Conservation (phyloP, 2,888 invertebrate genomes). For the Campaea margaritaria region DNA sequence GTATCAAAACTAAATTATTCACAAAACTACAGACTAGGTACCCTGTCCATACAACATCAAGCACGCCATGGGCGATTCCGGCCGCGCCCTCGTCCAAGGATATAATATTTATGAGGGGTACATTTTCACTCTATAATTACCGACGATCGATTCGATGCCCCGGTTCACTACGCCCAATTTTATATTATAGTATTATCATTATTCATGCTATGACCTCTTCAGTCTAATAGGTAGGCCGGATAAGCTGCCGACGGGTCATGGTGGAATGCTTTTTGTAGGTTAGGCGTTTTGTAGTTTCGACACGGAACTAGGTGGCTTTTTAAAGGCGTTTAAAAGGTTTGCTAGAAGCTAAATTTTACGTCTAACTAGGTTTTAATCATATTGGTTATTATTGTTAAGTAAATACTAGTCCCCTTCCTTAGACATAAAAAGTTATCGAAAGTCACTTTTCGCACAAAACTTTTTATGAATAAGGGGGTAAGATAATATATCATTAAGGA, state of each 20-base stretch:
- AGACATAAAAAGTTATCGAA: too few species aligned
- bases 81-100: constrained; percentile 76
- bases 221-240: constrained; percentile 64
- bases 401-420: too few species aligned
- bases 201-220: constrained; percentile 76
- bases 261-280: constrained; percentile 25
- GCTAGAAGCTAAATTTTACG: too few species aligned
- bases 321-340: too few species aligned
- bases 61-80: constrained; percentile 77
- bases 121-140: constrained; percentile 81
- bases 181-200: constrained; percentile 51
- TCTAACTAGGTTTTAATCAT: too few species aligned
- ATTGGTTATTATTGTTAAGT: too few species aligned
- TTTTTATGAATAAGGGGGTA: too few species aligned
- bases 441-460: too few species aligned
- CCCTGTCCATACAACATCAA: constrained; percentile 37
- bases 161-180: constrained; percentile 75
- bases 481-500: too few species aligned
- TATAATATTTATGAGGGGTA: constrained; percentile 83
- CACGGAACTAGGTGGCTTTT: not conserved
- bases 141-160: constrained; percentile 76
- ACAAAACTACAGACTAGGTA: constrained; percentile 33
- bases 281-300: constrained; percentile 12
- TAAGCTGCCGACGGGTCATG: constrained; percentile 21
- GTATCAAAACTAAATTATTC: constrained; percentile 30